A percentile compares a stretch with the other conserved stretches of the same genome.
Evolutionary conservation across 2,888 invertebrate species (phyloP).

Genomic region (Miltochrista miniata): DNA sequence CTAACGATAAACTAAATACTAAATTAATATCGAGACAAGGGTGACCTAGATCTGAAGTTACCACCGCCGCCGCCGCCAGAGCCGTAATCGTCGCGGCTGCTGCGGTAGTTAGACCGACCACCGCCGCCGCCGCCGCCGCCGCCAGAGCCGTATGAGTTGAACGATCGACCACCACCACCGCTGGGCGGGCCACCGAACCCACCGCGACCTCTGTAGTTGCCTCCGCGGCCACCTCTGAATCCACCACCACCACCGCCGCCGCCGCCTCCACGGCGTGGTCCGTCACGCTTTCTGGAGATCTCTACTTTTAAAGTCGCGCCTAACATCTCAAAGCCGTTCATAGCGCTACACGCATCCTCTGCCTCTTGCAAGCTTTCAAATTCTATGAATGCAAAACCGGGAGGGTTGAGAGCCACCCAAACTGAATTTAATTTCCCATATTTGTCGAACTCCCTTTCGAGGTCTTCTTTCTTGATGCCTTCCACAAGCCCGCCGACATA

Average conservation of each 20-base stretch:
- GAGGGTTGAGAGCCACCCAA: conserved; percentile 97
- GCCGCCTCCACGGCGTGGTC: conserved; percentile 86
- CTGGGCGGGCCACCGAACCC: conserved; percentile 72
- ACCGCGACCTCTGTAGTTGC: conserved; percentile 78
- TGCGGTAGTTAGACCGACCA: conserved; percentile 72
- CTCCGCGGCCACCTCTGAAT: conserved; percentile 81
- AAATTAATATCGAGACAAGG: conserved; percentile 77
- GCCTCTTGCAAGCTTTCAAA: conserved; percentile 95
- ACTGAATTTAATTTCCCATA: conserved; percentile 96
- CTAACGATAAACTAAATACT: conserved; percentile 73
- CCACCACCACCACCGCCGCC: conserved; percentile 81
- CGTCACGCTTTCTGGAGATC: conserved; percentile 91
- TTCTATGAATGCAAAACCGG: conserved; percentile 97
- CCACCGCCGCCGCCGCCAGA: conserved; percentile 77
- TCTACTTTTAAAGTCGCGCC: conserved; percentile 95
- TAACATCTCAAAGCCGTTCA: conserved; percentile 94
- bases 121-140: conserved; percentile 82
- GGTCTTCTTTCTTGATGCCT: conserved; percentile 95
- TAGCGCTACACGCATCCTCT: conserved; percentile 93
- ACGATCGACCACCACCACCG: conserved; percentile 80
- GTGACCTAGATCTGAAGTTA: conserved; percentile 81
- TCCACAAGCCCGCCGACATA: conserved; percentile 96
- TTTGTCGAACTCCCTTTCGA: conserved; percentile 95
- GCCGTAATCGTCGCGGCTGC: conserved; percentile 70
- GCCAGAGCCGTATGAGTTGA: conserved; percentile 83